Evolutionary conservation across 2,113 vertebrate species (phyloP), one percentile per base, ranked within the genome.

Genomic region (Caretta caretta): DNA sequence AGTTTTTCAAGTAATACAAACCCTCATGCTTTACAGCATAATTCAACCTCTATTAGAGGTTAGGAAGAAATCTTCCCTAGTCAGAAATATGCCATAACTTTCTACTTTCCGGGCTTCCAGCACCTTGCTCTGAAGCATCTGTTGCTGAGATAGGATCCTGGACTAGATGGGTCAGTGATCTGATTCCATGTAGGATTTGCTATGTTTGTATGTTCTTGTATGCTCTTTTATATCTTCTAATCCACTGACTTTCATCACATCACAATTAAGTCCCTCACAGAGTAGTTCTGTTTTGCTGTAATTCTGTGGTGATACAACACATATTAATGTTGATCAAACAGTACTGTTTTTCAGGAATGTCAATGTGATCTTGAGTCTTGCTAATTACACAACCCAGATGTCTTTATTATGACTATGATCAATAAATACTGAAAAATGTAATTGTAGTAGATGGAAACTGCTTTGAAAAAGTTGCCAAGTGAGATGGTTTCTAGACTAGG

Each of bases 391-490:
- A 42, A 88, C 49, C 75, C 51, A 83, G 65, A 57, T 94, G 79
- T 91, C 94, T 97, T 96, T 89, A 87, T 93, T 94, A 93, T 54
- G 69, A 54, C 48, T 75, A 86, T 89, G 83, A 96, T 97, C 96
- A 96, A 96, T 97, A 97, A 94, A 87, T 97, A 93, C 87, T 0
- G 20, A 95, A 96, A 92, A 85, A 87, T 87, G 42, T 91, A 79
- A 97, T 88, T 84, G 93, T 80, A 76, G 78, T 93, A 95, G 93
- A 84, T 96, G 94, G 95, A 96, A 93, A 93, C 13, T 87, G 83
- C 75, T 93, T 78, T 56, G 38, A 54, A 87, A 79, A 59, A 49
- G n/a, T 56, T 35, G 49, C 81, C 84, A 84, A 92, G 86, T 87
- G 78, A 89, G 49, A 0, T 16, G 51, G 56, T 91, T 76, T 4